Percentiles rank a stretch among this genome's conserved stretches.
Conservation (phyloP, 2,888 invertebrate species). For the Drosophila pseudotalamancana region DNA sequence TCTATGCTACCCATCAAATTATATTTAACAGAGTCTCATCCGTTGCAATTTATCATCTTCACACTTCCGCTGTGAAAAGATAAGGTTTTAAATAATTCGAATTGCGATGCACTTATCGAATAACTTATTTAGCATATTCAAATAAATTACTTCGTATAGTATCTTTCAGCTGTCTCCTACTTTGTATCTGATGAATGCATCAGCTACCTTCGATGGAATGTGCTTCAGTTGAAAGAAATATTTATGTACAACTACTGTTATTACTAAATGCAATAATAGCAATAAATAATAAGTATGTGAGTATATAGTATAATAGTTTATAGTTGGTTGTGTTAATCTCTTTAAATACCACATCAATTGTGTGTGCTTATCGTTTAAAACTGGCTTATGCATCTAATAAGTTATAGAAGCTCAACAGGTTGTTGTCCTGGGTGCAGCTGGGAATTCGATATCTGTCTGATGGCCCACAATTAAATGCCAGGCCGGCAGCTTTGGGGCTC, state of each 20-base stretch:
- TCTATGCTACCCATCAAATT: too few species aligned
- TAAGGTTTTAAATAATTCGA: too few species aligned
- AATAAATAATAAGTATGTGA: background rate
- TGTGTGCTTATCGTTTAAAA: conserved; percentile 14
- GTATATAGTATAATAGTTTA: background rate
- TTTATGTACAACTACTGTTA: background rate
- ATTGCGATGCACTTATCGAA: too few species aligned
- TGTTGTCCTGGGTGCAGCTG: conserved; percentile 39
- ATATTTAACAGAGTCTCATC: too few species aligned
- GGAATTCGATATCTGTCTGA: conserved; percentile 31
- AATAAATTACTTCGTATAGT: background rate
- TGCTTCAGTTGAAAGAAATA: background rate
- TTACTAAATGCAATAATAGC: background rate
- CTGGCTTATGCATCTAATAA: conserved; percentile 28
- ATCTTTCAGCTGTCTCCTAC: background rate
- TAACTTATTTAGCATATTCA: background rate
- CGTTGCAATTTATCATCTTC: too few species aligned
- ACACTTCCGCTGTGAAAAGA: too few species aligned
- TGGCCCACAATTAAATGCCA: conserved; percentile 49
- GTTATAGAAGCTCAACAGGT: conserved; percentile 21
- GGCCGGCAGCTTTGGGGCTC: conserved; percentile 7
- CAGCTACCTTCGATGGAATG: background rate
- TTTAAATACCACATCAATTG: conserved; percentile 28
- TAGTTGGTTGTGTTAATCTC: background rate
- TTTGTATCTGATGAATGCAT: background rate